Base-by-base conservation (phyloP, 2,888 invertebrate genomes). In the Glyphotaelius pellucidus region DNA sequence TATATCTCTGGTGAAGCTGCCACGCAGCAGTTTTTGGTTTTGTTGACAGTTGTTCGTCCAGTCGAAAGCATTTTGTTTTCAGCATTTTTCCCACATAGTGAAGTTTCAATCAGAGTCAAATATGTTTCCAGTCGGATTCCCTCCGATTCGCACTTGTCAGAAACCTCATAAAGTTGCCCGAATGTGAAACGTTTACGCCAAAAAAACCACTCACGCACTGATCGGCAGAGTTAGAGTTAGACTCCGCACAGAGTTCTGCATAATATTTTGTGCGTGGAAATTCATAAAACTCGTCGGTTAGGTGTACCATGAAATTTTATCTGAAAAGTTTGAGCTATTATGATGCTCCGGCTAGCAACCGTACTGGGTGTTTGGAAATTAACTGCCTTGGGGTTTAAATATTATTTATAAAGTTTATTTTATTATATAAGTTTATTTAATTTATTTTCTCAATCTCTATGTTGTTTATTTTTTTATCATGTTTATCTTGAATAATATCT, bases 271-370 rank as follows among this genome's bases (percentile, higher is more conserved):
- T 90, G 90, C 84, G 84, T 67, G 83, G 67, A 91, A 89, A 89
- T 91, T 89, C 84, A 89, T 84, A 83, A 91, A 89, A 87, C 35
- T 47, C 88, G 52, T 81, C 80, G 52, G 32, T 88, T 83, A 38
- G 80, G 47, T 90, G 87, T 89, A n/a, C 92, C 88, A 88, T 92
- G 81, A 92, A 92, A 92, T 92, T 92, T 92, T 92, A 92, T 92
- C 90, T 83, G 80, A 92, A 90, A 92, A 92, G 80, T 92, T 92
- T 15, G 87, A 35, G 90, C 79, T 90, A 84, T 92, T 91, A 91
- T 89, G 91, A 91, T 67, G 84, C 81, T 91, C 83, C 42, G 38
- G 85, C 85, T 32, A 32, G 83, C 15, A 32, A 15, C 83, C 83
- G 9, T 32, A 25, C 86, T 15, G 86, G 38, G 67, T 67, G 67